These are phyloP conservation scores for Cydia fagiglandana DNA, from an alignment of 1,140 invertebrate genomes.

Conservation along the genomic window DNA sequence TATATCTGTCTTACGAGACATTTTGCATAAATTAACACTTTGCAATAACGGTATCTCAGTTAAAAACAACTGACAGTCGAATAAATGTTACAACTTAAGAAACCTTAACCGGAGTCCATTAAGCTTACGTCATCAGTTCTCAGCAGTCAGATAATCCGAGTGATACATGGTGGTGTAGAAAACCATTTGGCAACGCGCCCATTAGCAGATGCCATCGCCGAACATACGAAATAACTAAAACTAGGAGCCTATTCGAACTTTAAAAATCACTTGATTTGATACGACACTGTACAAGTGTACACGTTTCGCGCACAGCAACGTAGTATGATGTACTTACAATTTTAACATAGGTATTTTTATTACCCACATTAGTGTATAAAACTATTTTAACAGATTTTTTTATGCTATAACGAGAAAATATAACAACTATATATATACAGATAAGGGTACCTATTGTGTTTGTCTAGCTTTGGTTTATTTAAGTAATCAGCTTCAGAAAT, in stretches of 20 bases:
- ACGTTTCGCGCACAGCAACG: too few species aligned
- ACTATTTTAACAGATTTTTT: too few species aligned
- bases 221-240: not conserved
- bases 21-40: constrained; percentile 13
- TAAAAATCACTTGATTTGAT: too few species aligned
- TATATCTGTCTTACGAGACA: not conserved
- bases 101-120: not conserved
- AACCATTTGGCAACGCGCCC: constrained; percentile 1
- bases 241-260: too few species aligned
- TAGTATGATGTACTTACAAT: too few species aligned
- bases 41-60: constrained; percentile 1
- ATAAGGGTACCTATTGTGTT: too few species aligned
- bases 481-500: not conserved
- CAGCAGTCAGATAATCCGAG: not conserved
- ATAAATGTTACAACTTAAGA: constrained; percentile 8
- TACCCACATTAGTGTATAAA: too few species aligned
- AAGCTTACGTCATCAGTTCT: not conserved
- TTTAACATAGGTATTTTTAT: too few species aligned
- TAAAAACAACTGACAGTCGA: not conserved
- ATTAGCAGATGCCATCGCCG: not conserved
- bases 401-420: too few species aligned
- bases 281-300: too few species aligned
- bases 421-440: too few species aligned
- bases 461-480: not conserved
- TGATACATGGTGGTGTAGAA: not conserved